A percentile compares a stretch with the other conserved stretches of the same genome.
Evolutionary conservation across 2,888 invertebrate genomes (phyloP).

Genomic region (Criorhina ranunculi): DNA sequence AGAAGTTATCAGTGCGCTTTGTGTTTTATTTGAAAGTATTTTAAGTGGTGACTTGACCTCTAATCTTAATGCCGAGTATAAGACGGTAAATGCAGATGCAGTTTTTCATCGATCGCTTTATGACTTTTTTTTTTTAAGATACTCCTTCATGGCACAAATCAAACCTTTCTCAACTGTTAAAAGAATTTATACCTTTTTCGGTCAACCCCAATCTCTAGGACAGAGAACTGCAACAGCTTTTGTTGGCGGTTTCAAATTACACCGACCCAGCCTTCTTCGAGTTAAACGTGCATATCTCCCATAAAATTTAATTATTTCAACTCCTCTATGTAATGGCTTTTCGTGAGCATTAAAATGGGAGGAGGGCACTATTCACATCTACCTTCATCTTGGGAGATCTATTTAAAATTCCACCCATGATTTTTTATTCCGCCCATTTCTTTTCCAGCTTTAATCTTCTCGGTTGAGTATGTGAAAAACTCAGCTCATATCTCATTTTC

Average conservation of each 20-base stretch:
- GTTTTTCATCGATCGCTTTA: background rate
- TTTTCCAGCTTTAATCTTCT: slow-evolving; percentile 16
- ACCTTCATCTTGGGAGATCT: slow-evolving; percentile 61
- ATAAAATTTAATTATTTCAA: slow-evolving; percentile 71
- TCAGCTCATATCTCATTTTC: slow-evolving; percentile 68
- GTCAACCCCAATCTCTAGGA: background rate
- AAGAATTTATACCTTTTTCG: background rate
- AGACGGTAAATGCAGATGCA: slow-evolving; percentile 12
- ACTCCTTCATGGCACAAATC: background rate
- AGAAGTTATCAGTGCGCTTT: slow-evolving; percentile 52
- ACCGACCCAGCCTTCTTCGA: slow-evolving; percentile 5
- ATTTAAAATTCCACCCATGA: slow-evolving; percentile 73
- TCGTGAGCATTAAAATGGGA: slow-evolving; percentile 44
- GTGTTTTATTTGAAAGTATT: slow-evolving; percentile 43
- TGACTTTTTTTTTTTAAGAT: background rate
- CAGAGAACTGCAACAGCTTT: background rate
- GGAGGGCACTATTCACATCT: slow-evolving; percentile 50
- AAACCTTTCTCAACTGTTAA: background rate
- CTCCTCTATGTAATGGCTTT: slow-evolving; percentile 62
- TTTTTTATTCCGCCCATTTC: slow-evolving; percentile 66
- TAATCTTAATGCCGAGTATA: background rate
- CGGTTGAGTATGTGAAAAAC: slow-evolving; percentile 25
- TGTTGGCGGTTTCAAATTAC: slow-evolving; percentile 53
- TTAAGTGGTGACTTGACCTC: slow-evolving; percentile 66
- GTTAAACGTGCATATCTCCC: slow-evolving; percentile 35